Conservation (phyloP, 2,888 invertebrate species). For the Trachelus stipa region DNA sequence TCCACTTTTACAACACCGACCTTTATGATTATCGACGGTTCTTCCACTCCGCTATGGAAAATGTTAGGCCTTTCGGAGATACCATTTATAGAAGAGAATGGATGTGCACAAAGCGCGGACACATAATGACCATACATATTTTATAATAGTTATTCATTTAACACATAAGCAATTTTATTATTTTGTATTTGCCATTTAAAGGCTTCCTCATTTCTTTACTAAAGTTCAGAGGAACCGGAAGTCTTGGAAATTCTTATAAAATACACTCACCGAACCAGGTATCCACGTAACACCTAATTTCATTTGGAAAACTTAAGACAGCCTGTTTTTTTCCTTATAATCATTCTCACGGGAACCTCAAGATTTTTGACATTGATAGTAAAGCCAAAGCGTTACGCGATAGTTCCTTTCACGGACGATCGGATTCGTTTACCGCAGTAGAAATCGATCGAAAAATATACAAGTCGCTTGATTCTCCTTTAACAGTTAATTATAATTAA, state of each 20-base stretch:
- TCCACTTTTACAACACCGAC: slow-evolving; percentile 1
- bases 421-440: background rate
- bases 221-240: background rate
- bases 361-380: background rate
- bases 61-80: background rate
- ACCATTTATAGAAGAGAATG: background rate
- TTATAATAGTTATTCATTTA: background rate
- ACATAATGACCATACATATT: background rate
- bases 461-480: background rate
- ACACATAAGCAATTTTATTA: background rate
- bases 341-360: background rate
- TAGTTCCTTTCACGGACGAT: background rate
- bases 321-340: background rate
- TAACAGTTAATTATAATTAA: background rate
- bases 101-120: background rate
- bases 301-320: background rate
- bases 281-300: background rate
- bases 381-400: background rate
- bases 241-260: background rate
- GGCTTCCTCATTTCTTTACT: background rate
- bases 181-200: background rate
- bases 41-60: background rate
- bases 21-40: slow-evolving; percentile 1
- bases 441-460: background rate
- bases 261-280: background rate